Evolutionary conservation across 2,888 invertebrate species (phyloP).

Genomic region (Euzetes globulus): DNA sequence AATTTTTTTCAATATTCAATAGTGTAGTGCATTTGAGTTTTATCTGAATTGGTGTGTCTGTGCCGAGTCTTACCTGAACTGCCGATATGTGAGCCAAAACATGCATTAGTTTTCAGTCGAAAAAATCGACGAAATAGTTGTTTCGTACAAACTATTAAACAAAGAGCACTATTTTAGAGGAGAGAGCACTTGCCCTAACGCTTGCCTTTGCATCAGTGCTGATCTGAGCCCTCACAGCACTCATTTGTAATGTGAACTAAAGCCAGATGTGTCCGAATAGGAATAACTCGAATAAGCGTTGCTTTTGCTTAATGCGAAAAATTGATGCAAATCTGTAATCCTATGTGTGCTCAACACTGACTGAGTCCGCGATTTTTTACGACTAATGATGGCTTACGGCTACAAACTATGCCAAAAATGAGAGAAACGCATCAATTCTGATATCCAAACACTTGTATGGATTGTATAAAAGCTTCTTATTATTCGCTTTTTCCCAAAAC

Average conservation of each 20-base stretch:
- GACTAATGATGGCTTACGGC: conserved; percentile 26
- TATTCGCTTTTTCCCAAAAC: neutral
- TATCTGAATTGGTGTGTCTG: neutral
- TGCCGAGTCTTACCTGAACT: neutral
- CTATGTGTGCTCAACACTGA: conserved; percentile 20
- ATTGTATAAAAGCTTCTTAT: neutral
- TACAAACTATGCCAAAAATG: conserved; percentile 20
- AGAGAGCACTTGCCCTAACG: neutral
- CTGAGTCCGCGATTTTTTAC: neutral
- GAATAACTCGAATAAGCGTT: neutral
- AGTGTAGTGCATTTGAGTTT: neutral
- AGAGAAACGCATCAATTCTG: neutral
- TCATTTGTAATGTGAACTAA: conserved; percentile 24
- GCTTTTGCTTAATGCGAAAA: conserved; percentile 16
- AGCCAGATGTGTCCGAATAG: conserved; percentile 24
- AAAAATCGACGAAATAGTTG: neutral
- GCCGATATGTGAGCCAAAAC: neutral
- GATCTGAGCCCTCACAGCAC: neutral
- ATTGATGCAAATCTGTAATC: conserved; percentile 15
- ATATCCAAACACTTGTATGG: neutral
- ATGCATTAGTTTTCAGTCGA: conserved; percentile 14
- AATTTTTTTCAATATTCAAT: neutral
- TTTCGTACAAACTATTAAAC: neutral
- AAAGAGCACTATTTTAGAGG: neutral
- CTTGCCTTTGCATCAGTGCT: neutral